phyloP scores from a whole-genome alignment of 2,888 invertebrate species.

The Brachyopa scutellaris region DNA sequence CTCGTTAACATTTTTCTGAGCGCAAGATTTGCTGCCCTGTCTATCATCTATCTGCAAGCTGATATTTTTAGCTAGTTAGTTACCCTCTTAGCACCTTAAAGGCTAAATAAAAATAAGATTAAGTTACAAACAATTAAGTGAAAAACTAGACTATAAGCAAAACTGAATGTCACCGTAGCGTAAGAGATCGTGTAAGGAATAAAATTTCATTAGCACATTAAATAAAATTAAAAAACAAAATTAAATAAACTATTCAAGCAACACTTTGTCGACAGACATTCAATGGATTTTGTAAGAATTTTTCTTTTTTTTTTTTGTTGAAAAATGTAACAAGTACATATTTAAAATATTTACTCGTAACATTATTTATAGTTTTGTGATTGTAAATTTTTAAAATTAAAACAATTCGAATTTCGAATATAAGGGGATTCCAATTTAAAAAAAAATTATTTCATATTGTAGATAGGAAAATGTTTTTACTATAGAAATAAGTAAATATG shows the following conservation, averaged over 20 bases:
- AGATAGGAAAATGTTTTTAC: constrained; percentile 39
- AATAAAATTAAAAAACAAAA: constrained; percentile 42
- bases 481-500: constrained; percentile 1
- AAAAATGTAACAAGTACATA: neutral
- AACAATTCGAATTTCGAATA: neutral
- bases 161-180: constrained; percentile 42
- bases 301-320: neutral
- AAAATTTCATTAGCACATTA: constrained; percentile 59
- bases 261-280: neutral
- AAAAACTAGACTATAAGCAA: constrained; percentile 14
- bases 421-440: neutral
- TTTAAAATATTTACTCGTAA: neutral
- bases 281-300: constrained; percentile 23
- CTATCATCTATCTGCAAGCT: constrained; percentile 24
- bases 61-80: constrained; percentile 55
- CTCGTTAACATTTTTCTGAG: constrained; percentile 21
- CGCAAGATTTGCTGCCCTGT: constrained; percentile 8
- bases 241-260: neutral
- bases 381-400: neutral
- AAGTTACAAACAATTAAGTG: constrained; percentile 22
- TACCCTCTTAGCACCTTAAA: neutral
- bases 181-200: constrained; percentile 47
- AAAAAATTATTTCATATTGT: constrained; percentile 11
- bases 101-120: neutral
- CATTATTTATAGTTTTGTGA: neutral